A percentile compares a stretch with the other conserved stretches of the same genome.
phyloP scores from a whole-genome alignment of 2,797 vertebrate genomes.

The Chelon labrosus region DNA sequence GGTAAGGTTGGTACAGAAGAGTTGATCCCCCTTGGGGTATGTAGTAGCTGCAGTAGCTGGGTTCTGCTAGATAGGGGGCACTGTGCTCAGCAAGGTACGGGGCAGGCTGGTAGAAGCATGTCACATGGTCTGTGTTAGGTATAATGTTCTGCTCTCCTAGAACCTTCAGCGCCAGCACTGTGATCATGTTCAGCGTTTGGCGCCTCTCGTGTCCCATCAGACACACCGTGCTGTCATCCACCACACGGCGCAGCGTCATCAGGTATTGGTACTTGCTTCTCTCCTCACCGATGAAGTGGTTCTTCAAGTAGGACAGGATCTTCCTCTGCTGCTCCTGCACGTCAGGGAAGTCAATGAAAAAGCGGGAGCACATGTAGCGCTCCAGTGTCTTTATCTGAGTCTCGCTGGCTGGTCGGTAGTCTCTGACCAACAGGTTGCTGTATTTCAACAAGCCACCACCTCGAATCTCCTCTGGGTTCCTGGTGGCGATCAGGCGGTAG shows the following conservation, averaged over 20 bases:
- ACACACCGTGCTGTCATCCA: slow-evolving; percentile 96
- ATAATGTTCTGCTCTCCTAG: slow-evolving; percentile 96
- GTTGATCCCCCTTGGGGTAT: slow-evolving; percentile 88
- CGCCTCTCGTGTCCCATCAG: slow-evolving; percentile 94
- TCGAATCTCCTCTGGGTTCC: slow-evolving; percentile 96
- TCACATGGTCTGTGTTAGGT: slow-evolving; percentile 93
- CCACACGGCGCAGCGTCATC: slow-evolving; percentile 94
- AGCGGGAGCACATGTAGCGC: slow-evolving; percentile 98
- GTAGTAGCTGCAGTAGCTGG: slow-evolving; percentile 91
- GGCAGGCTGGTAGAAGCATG: slow-evolving; percentile 96
- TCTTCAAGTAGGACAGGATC: slow-evolving; percentile 96
- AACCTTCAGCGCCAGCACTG: slow-evolving; percentile 93
- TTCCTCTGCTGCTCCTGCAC: slow-evolving; percentile 94
- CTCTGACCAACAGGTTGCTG: slow-evolving; percentile 94
- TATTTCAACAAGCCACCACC: slow-evolving; percentile 98
- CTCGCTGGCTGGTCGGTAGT: slow-evolving; percentile 93
- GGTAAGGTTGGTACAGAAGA: slow-evolving; percentile 92
- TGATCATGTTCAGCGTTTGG: slow-evolving; percentile 97
- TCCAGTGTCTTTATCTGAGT: slow-evolving; percentile 94
- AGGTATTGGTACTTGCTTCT: slow-evolving; percentile 98
- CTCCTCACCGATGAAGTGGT: slow-evolving; percentile 98
- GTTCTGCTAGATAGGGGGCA: slow-evolving; percentile 75
- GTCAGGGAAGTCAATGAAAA: slow-evolving; percentile 98
- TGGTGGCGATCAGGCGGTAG: slow-evolving; percentile 92
- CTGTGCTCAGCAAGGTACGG: slow-evolving; percentile 92